phyloP scores from a whole-genome alignment of 2,113 vertebrate genomes.

The Numida meleagris region DNA sequence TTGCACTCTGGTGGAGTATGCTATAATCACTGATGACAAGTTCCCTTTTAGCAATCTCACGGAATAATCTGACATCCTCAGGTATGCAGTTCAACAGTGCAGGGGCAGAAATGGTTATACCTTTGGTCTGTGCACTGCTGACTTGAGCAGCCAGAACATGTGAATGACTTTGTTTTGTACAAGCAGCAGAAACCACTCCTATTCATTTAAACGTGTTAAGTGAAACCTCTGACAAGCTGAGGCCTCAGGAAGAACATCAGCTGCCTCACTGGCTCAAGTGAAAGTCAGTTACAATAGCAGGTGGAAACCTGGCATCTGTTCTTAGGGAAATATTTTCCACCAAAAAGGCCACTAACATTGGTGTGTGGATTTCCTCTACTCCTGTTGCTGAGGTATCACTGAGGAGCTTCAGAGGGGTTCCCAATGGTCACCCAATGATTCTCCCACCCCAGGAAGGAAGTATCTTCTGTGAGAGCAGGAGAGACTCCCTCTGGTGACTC shows the following conservation, averaged over 20 bases:
- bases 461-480: neutral
- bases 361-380: neutral
- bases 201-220: neutral
- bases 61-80: neutral
- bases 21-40: neutral
- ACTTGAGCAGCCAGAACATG: neutral
- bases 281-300: neutral
- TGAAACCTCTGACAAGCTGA: neutral
- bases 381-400: neutral
- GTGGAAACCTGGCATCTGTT: neutral
- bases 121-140: neutral
- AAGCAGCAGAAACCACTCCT: neutral
- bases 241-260: neutral
- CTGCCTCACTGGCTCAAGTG: neutral
- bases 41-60: neutral
- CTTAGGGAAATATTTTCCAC: neutral
- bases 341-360: neutral
- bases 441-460: neutral
- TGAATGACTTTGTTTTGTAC: neutral
- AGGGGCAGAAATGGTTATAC: neutral
- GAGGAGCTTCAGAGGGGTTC: neutral
- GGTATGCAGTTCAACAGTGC: neutral
- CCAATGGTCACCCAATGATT: rapidly evolving
- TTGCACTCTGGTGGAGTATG: neutral
- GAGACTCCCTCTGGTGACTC: neutral